A percentile compares a stretch with the other conserved stretches of the same genome.
Conservation (phyloP, 2,797 vertebrate genomes). For the Tauraco hartlaubi region DNA sequence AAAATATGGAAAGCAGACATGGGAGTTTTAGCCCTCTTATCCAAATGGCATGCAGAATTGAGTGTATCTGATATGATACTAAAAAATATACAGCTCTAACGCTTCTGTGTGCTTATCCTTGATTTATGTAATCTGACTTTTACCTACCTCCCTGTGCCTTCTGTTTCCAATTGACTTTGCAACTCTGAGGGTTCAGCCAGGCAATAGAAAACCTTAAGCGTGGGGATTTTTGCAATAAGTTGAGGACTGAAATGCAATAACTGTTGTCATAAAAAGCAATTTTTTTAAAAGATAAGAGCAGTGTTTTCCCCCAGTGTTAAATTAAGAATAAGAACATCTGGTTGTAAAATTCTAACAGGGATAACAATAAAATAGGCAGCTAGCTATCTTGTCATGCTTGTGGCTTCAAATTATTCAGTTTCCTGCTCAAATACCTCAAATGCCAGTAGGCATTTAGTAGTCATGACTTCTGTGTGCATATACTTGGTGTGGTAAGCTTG, state of each 20-base stretch:
- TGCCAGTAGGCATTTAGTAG: background rate
- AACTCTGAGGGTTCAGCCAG: background rate
- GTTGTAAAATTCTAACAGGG: background rate
- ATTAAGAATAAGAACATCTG: background rate
- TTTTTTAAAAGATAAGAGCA: background rate
- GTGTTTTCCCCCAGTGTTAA: background rate
- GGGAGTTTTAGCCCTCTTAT: background rate
- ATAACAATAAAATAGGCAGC: background rate
- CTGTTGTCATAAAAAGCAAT: background rate
- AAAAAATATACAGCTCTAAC: background rate
- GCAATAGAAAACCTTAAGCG: background rate
- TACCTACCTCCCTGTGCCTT: background rate
- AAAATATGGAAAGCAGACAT: background rate
- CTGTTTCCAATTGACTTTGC: constrained; percentile 38
- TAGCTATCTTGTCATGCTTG: background rate
- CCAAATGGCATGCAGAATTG: background rate
- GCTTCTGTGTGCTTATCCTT: background rate
- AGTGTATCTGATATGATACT: background rate
- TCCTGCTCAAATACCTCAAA: background rate
- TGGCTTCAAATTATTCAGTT: background rate
- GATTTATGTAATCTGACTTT: background rate
- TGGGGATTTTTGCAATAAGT: background rate
- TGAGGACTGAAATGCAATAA: background rate
- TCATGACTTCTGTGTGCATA: background rate
- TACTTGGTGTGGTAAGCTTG: background rate